Evolutionary conservation across 2,888 invertebrate genomes (phyloP).

Genomic region (Notodonta dromedarius): DNA sequence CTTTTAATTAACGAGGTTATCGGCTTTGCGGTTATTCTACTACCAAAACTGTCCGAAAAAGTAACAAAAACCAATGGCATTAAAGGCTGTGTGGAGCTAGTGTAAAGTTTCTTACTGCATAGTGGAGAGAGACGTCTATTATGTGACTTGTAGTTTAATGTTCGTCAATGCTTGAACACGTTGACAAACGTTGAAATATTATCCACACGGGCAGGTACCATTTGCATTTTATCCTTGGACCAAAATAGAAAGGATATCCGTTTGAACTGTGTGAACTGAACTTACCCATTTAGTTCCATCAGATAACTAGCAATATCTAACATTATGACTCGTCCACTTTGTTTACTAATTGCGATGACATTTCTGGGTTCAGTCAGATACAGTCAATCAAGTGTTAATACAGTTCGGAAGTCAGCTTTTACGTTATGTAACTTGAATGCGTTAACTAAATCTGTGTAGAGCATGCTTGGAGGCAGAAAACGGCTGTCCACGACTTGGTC

Average conservation of each 20-base stretch:
- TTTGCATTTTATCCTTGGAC: constrained; percentile 76
- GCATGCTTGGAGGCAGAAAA: no score
- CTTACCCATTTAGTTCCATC: constrained; percentile 11
- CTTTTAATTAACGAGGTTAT: no score
- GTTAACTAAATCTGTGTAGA: no score
- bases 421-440: neutral
- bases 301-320: neutral
- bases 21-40: no score
- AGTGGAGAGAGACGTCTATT: constrained; percentile 22
- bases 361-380: constrained; percentile 2
- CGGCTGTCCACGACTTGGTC: no score
- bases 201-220: constrained; percentile 57
- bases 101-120: neutral
- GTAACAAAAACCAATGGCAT: no score
- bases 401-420: neutral
- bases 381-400: constrained; percentile 3
- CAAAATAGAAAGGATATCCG: constrained; percentile 81
- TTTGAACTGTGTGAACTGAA: constrained; percentile 61
- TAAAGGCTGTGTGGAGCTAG: no score
- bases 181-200: constrained; percentile 66
- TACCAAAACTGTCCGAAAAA: no score
- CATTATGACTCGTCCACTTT: constrained; percentile 1
- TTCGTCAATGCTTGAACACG: constrained; percentile 39
- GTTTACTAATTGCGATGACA: constrained; percentile 1
- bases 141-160: constrained; percentile 33